These are phyloP conservation scores for Proteles cristata DNA, from an alignment of 2,113 vertebrate species.

Conservation along the genomic window DNA sequence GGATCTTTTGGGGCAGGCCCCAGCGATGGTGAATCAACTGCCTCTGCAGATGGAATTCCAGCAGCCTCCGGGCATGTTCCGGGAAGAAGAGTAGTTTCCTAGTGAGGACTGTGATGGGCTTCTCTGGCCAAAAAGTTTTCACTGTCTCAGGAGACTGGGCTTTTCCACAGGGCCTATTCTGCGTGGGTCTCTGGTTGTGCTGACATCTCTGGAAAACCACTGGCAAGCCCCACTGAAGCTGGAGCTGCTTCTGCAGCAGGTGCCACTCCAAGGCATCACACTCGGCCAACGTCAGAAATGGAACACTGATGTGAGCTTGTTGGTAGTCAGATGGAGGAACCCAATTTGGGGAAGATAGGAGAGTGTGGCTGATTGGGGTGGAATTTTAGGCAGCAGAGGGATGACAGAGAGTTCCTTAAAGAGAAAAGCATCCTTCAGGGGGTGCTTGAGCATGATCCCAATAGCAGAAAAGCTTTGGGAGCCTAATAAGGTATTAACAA, in stretches of 20 bases:
- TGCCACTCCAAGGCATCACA: neutral
- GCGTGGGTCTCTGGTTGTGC: neutral
- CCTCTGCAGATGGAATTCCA: constrained; percentile 72
- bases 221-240: neutral
- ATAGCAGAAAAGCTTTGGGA: neutral
- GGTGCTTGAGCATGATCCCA: neutral
- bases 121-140: neutral
- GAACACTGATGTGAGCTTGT: neutral
- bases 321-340: neutral
- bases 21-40: constrained; percentile 48
- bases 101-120: constrained; percentile 1
- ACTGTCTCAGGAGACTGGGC: neutral
- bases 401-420: neutral
- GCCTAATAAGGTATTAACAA: neutral
- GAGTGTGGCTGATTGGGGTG: neutral
- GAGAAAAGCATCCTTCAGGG: neutral
- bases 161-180: neutral
- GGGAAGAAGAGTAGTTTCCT: constrained; percentile 43
- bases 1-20: constrained; percentile 60
- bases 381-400: neutral
- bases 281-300: neutral
- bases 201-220: neutral
- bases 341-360: neutral
- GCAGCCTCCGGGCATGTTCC: neutral
- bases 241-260: neutral